Evolutionary conservation across 23 tunicate species (phyloP), one percentile per base, ranked within the genome.

Genomic region (Halocynthia roretzi): DNA sequence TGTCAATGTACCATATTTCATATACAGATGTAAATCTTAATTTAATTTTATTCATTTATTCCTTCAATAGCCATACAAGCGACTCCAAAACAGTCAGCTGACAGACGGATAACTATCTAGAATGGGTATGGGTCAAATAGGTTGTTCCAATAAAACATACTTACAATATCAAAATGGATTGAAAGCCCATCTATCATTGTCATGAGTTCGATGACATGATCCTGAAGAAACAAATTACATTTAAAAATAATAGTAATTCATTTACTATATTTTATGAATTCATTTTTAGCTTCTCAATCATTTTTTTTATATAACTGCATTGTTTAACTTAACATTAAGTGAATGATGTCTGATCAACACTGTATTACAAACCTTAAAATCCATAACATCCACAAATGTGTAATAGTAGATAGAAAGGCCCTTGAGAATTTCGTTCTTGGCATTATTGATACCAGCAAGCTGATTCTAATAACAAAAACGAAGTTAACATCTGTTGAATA

Each of bases 311-410:
- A 31, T 31, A 31, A 31, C 44, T 31, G 44, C 44, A 31, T 31
- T 15, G 21, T 68, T 68, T 15, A 15, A 15, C 64, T 15, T 60
- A 60, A 60, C 17, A 60, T 12, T 2, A 76, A 77, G 12, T 12
- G 77, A 17, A 65, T 11, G 4, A 17, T 76, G 5, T 12, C 12
- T 15, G 15, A 63, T 76, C 11, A 0, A 21, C 67, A 76, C 76
- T 31, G 11, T 14, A 31, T 14, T 31, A 52, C 71, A 61, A 72
- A 92, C 98, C 72, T 82, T 81, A 75, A 96, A 86, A 63, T 90
- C 96, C 96, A 90, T 77, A 18, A 90, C 85, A 83, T 96, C 99
- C 31, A 96, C 87, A 85, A 96, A 96, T 71, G 99, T 96, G 57
- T 82, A 70, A 62, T 96, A 96, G 60, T 96, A 96, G 52, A 92